phyloP scores from a whole-genome alignment of 2,888 invertebrate genomes.

The Nemotelus pantherinus region DNA sequence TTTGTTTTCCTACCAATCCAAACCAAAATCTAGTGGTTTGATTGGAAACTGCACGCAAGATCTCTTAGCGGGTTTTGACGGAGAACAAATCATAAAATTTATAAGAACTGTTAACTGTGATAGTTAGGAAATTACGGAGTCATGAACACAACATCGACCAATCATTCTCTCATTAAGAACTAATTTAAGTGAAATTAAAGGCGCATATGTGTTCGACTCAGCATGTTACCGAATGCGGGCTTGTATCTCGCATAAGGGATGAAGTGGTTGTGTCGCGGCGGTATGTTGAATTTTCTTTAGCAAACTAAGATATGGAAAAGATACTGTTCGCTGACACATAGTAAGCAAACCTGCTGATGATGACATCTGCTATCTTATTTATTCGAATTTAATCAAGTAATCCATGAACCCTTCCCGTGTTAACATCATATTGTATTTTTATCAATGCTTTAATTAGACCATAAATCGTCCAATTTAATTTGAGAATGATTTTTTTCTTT shows the following conservation, averaged over 20 bases:
- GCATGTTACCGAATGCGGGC: conserved; percentile 28
- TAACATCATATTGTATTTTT: neutral
- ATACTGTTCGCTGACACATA: neutral
- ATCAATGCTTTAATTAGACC: conserved; percentile 32
- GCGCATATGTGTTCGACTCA: conserved; percentile 17
- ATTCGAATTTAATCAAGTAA: conserved; percentile 34
- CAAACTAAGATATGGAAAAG: conserved; percentile 12
- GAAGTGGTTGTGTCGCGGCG: neutral
- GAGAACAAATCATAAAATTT: conserved; percentile 40
- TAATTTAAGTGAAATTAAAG: conserved; percentile 35
- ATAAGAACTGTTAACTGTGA: conserved; percentile 13
- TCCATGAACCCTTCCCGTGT: neutral
- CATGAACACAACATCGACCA: conserved; percentile 19
- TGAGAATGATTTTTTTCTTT: neutral
- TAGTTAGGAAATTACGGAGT: conserved; percentile 21
- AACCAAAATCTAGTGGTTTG: conserved; percentile 23
- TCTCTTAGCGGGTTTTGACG: neutral
- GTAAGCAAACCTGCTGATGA: conserved; percentile 27
- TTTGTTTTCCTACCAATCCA: conserved; percentile 25
- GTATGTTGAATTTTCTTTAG: neutral
- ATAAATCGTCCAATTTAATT: conserved; percentile 30
- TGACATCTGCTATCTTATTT: conserved; percentile 33
- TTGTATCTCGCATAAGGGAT: conserved; percentile 18
- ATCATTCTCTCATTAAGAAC: conserved; percentile 12
- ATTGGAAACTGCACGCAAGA: conserved; percentile 39